Evolutionary conservation across 1,140 invertebrate species (phyloP), one percentile per base, ranked within the genome.

Genomic region (Tetramorium parvispinum): DNA sequence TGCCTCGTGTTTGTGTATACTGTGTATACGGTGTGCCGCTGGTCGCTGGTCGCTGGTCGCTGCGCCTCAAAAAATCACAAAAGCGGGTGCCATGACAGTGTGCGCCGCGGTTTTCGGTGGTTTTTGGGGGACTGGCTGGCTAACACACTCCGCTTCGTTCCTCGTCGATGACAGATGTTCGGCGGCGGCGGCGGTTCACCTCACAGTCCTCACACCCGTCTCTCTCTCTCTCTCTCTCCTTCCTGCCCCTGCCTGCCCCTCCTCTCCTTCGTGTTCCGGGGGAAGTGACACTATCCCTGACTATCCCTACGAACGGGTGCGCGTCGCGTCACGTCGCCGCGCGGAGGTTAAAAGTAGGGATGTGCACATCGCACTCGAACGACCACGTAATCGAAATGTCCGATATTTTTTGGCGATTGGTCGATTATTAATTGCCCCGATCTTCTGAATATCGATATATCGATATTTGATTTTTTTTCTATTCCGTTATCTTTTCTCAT

Each of bases 41-140:
- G n/a, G n/a, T n/a, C n/a, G n/a, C n/a, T n/a, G n/a, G n/a, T 68
- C 82, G 10, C 55, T 83, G 82, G 4, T 16, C 51, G 51, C 18
- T 53, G 40, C 40, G 40, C 46, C 71, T 93, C 61, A 93, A 92
- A 87, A 89, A 92, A 92, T 91, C 75, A 90, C 65, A 85, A 86
- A 88, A 85, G 89, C 90, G 91, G 91, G 76, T 93, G 91, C 92
- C 92, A 93, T 93, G 93, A 92, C 91, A 92, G 92, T 93, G 92
- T 93, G 46, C 21, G 76, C 89, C 89, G 85, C 87, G 76, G 87
- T 86, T 88, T 88, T 87, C 85, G 59, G 86, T n/a, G n/a, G n/a
- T n/a, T n/a, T n/a, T n/a, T n/a, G 86, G 73, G 86, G 82, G 65
- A n/a, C 32, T n/a, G 61, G 18, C 21, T 57, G 51, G 18, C 51